A percentile compares a stretch with the other conserved stretches of the same genome.
Conservation (phyloP, 2,797 vertebrate genomes). For the Arrhamphus sclerolepis region DNA sequence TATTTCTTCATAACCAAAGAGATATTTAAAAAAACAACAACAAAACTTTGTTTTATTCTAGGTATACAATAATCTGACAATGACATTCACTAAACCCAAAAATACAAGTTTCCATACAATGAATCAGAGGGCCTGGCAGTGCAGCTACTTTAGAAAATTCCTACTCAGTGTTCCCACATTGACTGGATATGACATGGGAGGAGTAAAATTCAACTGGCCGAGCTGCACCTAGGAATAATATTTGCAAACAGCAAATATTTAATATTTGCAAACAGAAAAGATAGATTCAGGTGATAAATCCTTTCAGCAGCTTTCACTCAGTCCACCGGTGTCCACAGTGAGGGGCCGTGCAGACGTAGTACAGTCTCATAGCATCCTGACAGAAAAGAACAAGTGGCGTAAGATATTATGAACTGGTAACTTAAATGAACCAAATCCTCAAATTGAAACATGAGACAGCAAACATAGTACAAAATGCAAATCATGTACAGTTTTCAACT, state of each 20-base stretch:
- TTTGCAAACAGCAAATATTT: constrained; percentile 1
- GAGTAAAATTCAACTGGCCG: too few relatives aligned
- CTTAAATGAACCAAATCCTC: not conserved
- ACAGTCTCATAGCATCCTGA: constrained; percentile 94
- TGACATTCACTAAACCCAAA: constrained; percentile 27
- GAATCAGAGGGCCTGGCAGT: constrained; percentile 7
- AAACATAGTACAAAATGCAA: not conserved
- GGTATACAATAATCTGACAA: constrained; percentile 7
- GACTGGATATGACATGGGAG: too few relatives aligned
- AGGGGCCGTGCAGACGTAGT: constrained; percentile 93
- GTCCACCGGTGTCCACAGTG: constrained; percentile 97
- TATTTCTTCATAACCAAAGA: too few relatives aligned
- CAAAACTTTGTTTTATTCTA: too few relatives aligned
- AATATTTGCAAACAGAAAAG: not conserved
- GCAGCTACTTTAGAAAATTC: constrained; percentile 6
- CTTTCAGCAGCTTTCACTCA: constrained; percentile 75
- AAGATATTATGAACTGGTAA: not conserved
- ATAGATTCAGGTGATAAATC: constrained; percentile 17
- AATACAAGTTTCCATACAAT: not conserved
- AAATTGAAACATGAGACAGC: not conserved
- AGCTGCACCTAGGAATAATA: constrained; percentile 1
- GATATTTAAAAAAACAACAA: too few relatives aligned
- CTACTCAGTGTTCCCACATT: not conserved
- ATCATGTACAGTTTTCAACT: not conserved
- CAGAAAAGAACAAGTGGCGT: not conserved